Evolutionary conservation across 1,140 invertebrate genomes (phyloP).

Genomic region (Tyrophagus putrescentiae): DNA sequence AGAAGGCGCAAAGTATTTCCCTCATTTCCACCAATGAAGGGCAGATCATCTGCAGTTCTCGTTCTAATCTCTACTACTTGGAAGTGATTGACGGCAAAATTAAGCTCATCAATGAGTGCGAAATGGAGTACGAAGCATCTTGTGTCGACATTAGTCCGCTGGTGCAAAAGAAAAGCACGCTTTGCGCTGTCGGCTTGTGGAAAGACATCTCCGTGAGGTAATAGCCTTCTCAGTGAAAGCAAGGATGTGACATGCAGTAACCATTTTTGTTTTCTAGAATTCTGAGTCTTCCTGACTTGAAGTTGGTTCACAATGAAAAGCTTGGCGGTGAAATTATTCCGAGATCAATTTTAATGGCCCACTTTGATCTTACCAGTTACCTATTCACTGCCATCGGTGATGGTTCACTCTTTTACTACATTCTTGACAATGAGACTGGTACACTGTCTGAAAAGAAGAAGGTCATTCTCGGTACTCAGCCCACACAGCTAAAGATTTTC

Average conservation of each 20-base stretch:
- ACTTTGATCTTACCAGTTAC: conserved; percentile 75
- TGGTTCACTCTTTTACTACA: conserved; percentile 94
- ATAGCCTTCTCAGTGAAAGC: conserved; percentile 39
- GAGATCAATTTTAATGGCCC: conserved; percentile 80
- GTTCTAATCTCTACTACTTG: conserved; percentile 74
- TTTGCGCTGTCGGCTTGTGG: conserved; percentile 89
- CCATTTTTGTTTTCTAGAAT: conserved; percentile 17
- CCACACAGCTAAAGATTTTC: conserved; percentile 81
- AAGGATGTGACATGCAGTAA: background rate
- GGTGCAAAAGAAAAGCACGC: conserved; percentile 42
- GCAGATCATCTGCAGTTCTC: conserved; percentile 75
- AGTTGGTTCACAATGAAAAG: conserved; percentile 49
- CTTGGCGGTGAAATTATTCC: conserved; percentile 89
- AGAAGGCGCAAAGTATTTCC: conserved; percentile 61
- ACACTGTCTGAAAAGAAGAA: conserved; percentile 65
- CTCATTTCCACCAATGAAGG: conserved; percentile 67
- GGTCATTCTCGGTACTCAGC: conserved; percentile 90
- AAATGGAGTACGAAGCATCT: conserved; percentile 80
- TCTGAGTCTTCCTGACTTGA: conserved; percentile 25
- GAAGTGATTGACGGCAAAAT: conserved; percentile 53
- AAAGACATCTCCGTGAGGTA: conserved; percentile 73
- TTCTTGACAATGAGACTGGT: conserved; percentile 54
- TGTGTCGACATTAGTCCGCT: conserved; percentile 86
- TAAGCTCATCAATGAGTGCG: conserved; percentile 29
- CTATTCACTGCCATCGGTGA: conserved; percentile 84